Conservation (phyloP, 2,888 invertebrate species). For the Acrobasis repandana region DNA sequence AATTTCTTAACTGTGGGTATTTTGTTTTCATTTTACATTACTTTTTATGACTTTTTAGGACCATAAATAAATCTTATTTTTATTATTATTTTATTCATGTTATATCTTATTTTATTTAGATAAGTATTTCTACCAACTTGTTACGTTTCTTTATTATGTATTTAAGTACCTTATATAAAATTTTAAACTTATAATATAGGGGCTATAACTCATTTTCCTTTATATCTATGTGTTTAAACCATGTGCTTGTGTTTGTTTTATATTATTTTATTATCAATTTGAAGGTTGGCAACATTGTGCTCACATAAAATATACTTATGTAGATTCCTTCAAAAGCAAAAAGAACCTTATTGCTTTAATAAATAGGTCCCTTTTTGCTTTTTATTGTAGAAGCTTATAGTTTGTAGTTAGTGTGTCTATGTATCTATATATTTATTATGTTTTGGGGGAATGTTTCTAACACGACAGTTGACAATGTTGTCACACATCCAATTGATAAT, state of each 20-base stretch:
- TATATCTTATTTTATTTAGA: slow-evolving; percentile 3
- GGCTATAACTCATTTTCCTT: slow-evolving; percentile 25
- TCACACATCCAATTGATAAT: slow-evolving; percentile 80
- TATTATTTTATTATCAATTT: slow-evolving; percentile 79
- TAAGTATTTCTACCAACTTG: neutral
- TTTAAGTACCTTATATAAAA: neutral
- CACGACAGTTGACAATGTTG: slow-evolving; percentile 71
- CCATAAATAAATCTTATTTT: neutral
- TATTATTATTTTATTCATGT: slow-evolving; percentile 1
- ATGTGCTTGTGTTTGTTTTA: slow-evolving; percentile 79
- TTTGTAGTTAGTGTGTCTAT: slow-evolving; percentile 66
- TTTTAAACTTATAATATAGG: slow-evolving; percentile 18
- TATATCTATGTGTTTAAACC: slow-evolving; percentile 44
- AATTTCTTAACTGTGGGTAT: neutral
- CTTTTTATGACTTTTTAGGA: neutral
- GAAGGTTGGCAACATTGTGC: slow-evolving; percentile 83
- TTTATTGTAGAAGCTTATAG: slow-evolving; percentile 66
- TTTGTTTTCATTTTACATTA: neutral
- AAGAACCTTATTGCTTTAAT: slow-evolving; percentile 44
- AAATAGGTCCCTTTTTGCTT: slow-evolving; percentile 67
- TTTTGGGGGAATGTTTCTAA: slow-evolving; percentile 47
- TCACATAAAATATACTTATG: slow-evolving; percentile 62
- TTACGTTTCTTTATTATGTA: neutral
- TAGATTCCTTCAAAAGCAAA: slow-evolving; percentile 61
- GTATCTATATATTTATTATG: slow-evolving; percentile 47